A percentile compares a stretch with the other conserved stretches of the same genome.
phyloP scores from a whole-genome alignment of 1,140 invertebrate genomes.

The Bacillus rossius region DNA sequence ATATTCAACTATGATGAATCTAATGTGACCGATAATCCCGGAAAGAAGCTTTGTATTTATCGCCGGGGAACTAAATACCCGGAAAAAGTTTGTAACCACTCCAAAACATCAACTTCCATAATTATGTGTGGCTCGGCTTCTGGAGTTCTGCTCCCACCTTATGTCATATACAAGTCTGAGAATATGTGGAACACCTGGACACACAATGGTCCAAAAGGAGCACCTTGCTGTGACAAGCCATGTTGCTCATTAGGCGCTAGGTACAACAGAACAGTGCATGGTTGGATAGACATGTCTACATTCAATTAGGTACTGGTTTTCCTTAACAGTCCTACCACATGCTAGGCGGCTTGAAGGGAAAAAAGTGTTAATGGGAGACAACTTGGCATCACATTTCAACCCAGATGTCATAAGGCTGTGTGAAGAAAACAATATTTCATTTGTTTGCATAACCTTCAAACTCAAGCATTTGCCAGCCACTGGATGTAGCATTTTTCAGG shows the following conservation, averaged over 20 bases:
- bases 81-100: constrained; percentile 10
- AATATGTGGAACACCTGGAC: constrained; percentile 31
- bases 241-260: constrained; percentile 23
- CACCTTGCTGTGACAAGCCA: constrained; percentile 22
- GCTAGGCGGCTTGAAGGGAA: neutral
- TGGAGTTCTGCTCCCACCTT: constrained; percentile 10
- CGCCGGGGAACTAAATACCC: constrained; percentile 19
- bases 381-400: too few species aligned
- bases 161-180: constrained; percentile 28
- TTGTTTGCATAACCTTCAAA: neutral
- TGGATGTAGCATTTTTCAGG: neutral
- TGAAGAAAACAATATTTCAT: neutral
- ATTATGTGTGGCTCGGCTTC: too few species aligned
- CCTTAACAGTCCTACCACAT: neutral
- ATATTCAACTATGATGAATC: constrained; percentile 26
- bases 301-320: constrained; percentile 2
- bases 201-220: constrained; percentile 26
- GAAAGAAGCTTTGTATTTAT: neutral
- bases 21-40: constrained; percentile 24
- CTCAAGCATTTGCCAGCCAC: neutral
- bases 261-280: constrained; percentile 23
- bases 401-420: neutral
- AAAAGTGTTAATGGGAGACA: constrained; percentile 1
- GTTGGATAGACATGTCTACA: constrained; percentile 23
- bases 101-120: too few species aligned